Evolutionary conservation across 2,113 vertebrate genomes (phyloP).

Genomic region (Myxocyprinus asiaticus): DNA sequence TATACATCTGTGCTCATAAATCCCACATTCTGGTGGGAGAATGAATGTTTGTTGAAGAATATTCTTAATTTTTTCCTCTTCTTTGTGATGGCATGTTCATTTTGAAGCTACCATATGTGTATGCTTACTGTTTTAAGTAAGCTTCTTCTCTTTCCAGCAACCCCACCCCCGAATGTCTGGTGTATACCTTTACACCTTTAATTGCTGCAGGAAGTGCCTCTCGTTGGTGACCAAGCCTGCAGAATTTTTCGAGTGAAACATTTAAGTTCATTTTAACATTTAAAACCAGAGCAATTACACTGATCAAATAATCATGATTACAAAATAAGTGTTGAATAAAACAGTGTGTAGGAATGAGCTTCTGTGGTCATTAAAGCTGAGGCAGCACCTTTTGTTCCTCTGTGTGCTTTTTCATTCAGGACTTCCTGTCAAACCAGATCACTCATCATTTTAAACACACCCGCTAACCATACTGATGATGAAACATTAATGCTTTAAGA

Average conservation of each 20-base stretch:
- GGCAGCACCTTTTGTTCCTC: not conserved
- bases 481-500: not conserved
- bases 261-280: slow-evolving; percentile 19
- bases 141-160: slow-evolving; percentile 29
- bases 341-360: slow-evolving; percentile 19
- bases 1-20: slow-evolving; percentile 35
- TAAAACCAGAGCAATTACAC: slow-evolving; percentile 30
- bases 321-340: slow-evolving; percentile 43
- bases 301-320: slow-evolving; percentile 36
- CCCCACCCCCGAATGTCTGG: slow-evolving; percentile 13
- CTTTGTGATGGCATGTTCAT: not conserved
- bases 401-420: not conserved
- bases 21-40: slow-evolving; percentile 38
- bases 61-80: not conserved
- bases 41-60: too few species aligned
- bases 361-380: slow-evolving; percentile 36
- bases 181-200: not conserved
- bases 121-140: slow-evolving; percentile 61
- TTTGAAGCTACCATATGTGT: slow-evolving; percentile 15
- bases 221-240: not conserved
- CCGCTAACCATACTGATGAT: not conserved
- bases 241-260: slow-evolving; percentile 1
- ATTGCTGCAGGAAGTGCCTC: slow-evolving; percentile 40
- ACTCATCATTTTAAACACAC: not conserved
- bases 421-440: not conserved